Conservation (phyloP, 1,140 invertebrate species). For the Brevipalpus yothersi region DNA sequence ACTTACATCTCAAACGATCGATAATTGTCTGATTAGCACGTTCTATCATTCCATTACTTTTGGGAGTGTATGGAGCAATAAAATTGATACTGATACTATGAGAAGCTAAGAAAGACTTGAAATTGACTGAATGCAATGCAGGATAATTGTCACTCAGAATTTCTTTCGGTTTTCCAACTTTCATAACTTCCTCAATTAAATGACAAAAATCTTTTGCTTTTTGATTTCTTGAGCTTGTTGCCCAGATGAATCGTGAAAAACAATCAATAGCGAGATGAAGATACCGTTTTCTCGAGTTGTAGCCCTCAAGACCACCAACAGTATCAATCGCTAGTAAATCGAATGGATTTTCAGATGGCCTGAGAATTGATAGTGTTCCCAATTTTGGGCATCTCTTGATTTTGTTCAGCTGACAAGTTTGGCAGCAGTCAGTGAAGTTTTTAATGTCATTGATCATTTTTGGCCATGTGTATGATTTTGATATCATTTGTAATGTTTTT, state of each 20-base stretch:
- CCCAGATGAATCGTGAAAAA: constrained; percentile 2
- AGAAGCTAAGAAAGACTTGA: not conserved
- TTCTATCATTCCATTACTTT: not conserved
- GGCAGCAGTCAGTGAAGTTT: not conserved
- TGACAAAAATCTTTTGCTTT: constrained; percentile 3
- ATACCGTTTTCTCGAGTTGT: constrained; percentile 5
- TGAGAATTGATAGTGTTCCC: not conserved
- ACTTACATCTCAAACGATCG: constrained; percentile 4
- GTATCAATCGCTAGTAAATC: constrained; percentile 9
- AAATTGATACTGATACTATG: not conserved
- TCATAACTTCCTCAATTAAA: not conserved
- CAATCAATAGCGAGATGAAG: constrained; percentile 6
- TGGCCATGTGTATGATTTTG: not conserved
- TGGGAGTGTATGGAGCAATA: not conserved
- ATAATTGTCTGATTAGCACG: constrained; percentile 2
- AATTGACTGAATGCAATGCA: not conserved
- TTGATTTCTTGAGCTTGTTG: not conserved
- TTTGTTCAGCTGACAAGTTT: constrained; percentile 1
- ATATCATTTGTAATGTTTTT: not conserved
- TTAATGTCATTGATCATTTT: not conserved
- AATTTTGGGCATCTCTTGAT: not conserved
- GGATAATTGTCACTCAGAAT: constrained; percentile 2
- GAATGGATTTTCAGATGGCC: constrained; percentile 3
- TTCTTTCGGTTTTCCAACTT: not conserved
- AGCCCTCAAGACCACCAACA: constrained; percentile 3